Conservation (phyloP, 2,797 vertebrate genomes). For the Squalus acanthias region DNA sequence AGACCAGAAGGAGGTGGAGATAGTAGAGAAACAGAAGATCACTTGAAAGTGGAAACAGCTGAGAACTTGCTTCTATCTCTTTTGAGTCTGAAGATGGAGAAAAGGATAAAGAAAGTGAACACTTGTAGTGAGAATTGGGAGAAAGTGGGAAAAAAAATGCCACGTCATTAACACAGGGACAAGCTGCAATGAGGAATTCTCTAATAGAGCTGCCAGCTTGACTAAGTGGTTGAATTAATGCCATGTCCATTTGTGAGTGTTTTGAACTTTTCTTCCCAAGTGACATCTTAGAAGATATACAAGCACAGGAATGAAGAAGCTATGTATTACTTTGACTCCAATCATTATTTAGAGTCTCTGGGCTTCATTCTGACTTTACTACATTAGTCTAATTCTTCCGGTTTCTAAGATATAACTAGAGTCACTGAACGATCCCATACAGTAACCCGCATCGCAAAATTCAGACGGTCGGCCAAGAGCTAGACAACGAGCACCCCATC, state of each 20-base stretch:
- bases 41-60: not conserved
- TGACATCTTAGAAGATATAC: not conserved
- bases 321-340: not conserved
- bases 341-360: not conserved
- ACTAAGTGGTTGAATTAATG: not conserved
- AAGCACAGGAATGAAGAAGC: not conserved
- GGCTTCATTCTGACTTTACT: not conserved
- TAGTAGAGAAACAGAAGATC: not conserved
- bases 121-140: not conserved
- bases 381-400: not conserved
- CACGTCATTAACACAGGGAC: not conserved
- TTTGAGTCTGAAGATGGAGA: not conserved
- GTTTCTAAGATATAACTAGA: not conserved
- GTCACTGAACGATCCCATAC: not conserved
- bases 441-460: not conserved
- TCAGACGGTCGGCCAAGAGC: not conserved
- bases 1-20: not conserved
- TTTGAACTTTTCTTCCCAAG: not conserved
- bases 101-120: not conserved
- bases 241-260: not conserved
- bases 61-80: not conserved
- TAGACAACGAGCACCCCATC: not conserved
- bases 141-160: not conserved
- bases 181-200: not conserved
- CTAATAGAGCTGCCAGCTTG: not conserved